Evolutionary conservation across 2,797 vertebrate genomes (phyloP), one percentile per base, ranked within the genome.

Genomic region (Cryptoblepharus egeriae): DNA sequence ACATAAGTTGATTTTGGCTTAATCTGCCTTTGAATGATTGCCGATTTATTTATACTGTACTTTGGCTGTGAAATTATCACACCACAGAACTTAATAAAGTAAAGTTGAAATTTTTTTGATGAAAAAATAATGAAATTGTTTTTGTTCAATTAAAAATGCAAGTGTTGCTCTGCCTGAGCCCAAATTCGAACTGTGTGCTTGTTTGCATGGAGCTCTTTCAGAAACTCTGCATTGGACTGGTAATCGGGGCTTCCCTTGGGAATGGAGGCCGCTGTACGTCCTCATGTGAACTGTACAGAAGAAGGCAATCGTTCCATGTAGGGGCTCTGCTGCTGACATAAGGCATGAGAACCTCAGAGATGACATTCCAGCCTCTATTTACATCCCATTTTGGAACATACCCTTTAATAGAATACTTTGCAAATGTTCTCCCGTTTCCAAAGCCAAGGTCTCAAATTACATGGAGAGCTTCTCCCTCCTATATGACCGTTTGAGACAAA

Each of bases 241-340:
- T 81, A 85, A 85, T 78, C 87, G 83, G 74, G 78, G 83, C 83
- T 87, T 87, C 78, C 16, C 75, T 75, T 42, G 75, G 60, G 80
- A 82, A 82, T 61, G 68, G 91, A 85, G 64, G 70, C 69, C 85
- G 78, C 76, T 87, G 77, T 71, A 88, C 87, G 90, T 90, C 90
- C 93, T 91, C 61, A 49, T 1, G 5, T 88, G 87, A 94, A 89
- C 92, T 81, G 68, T 52, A 24, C 61, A 83, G 87, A 90, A 83
- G 28, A 91, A 85, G 78, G 76, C 49, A 86, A 70, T 82, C 83
- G 80, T 84, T 87, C 75, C 78, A 89, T 45, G 15, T 45, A 84
- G 80, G 63, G 83, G 39, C 61, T 91, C 90, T 90, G 1, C 0
- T 57, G 26, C 85, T 89, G 73, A 87, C 88, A 86, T 64, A 84